Base-by-base conservation (phyloP, 2,888 invertebrate species). In the Drosophila austrosaltans region DNA sequence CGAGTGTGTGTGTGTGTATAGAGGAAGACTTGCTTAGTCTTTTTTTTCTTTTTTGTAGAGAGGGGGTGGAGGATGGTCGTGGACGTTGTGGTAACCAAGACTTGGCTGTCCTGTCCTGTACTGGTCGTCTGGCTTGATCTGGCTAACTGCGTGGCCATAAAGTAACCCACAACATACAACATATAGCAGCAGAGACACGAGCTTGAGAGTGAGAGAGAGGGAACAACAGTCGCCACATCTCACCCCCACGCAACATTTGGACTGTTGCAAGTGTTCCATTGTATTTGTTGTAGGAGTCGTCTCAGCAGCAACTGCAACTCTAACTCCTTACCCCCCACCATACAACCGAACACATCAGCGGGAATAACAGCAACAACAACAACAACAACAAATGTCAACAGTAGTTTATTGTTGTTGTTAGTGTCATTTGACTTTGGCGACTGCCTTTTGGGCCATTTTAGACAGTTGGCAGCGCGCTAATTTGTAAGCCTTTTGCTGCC, bases 341-440 rank as follows among this genome's bases (percentile, higher is more conserved):
- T 8, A 1, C 36, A 36, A 10, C 36, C 10, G 8, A 7, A 36
- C 7, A 36, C 10, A 36, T 36, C 36, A 36, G 2, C 10, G 8
- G 36, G 60, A 58, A 64, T 10, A 63, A 22, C 54, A 69, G 57
- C 72, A 16, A 16, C 16, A 16, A 1, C 16, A 16, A 16, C 16
- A 76, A 66, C 77, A 72, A 66, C 76, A 78, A 78, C 74, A 86
- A 81, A 82, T 86, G 89, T 88, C 86, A 87, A 82, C 87, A 82
- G 84, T 84, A 79, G 86, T 86, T 86, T 86, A 86, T 88, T 84
- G 83, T 86, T 88, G 87, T 88, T 88, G 87, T 84, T 82, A 80
- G 82, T 88, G 78, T 86, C 86, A 86, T 82, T 88, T 88, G 85
- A 88, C 83, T 87, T 22, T 78, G 82, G 83, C 77, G 81, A 53